Base-by-base conservation (phyloP, 2,797 vertebrate species). In the Coracias cyanogaster region DNA sequence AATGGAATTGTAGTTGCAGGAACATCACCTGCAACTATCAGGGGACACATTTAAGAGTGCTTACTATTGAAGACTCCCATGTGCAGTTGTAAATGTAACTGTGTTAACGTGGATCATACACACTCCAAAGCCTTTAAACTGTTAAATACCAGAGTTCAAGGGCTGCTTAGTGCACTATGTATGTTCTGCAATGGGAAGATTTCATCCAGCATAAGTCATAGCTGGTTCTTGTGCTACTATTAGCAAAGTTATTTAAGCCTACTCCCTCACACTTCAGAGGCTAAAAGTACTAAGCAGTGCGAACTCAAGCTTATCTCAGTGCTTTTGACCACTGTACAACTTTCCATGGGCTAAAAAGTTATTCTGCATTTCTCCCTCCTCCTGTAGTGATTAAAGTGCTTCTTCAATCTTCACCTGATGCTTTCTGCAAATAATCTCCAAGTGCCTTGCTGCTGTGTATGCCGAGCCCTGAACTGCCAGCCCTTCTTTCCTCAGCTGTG, bases 141-240 rank as follows among this genome's bases (percentile, higher is more conserved):
- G 37, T 16, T 25, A 28, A 45, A 33, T 13, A 4, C 2, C 13
- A 12, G 48, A 12, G n/a, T 6, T 66, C 64, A 37, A 54, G 54
- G 58, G 66, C n/a, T 85, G 51, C 52, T 78, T 24, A 22, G 46
- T 0, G 31, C 17, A 2, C 22, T 12, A 1, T 1, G 0, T 1
- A 7, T 15, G 11, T 1, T 74, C 51, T 83, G 57, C 45, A 15
- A 15, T 3, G 5, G 25, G 37, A 25, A 71, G 15, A 16, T 2
- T 39, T 12, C 35, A 51, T 17, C 62, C 54, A 66, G 35, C 16
- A 16, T 5, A 11, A 19, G 10, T 20, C n/a, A 22, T 24, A 35
- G 64, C 39, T 37, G 15, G 5, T 4, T 31, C 8, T 10, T 8
- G 13, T 3, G 9, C 71, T 58, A 16, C 37, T 18, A 2, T 2